Evolutionary conservation across 1,140 invertebrate genomes (phyloP), one percentile per base, ranked within the genome.

Genomic region (Phthorimaea operculella): DNA sequence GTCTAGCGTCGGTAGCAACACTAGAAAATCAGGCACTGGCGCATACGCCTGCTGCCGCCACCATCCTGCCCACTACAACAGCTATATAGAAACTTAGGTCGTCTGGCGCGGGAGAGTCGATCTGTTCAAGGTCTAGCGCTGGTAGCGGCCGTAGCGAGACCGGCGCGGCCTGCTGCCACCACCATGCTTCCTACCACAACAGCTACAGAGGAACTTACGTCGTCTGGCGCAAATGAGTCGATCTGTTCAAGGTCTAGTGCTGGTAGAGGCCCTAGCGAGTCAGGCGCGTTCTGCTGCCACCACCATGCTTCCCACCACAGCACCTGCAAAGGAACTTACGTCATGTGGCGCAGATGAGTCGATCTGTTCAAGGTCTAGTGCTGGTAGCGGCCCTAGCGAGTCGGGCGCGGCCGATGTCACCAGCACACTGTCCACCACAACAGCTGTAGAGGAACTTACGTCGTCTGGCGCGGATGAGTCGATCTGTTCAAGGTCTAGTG

Each of bases 401-500:
- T 66, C 74, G 8, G 66, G 49, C 1, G 68, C 33, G 0, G 76
- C n/a, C n/a, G n/a, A n/a, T n/a, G n/a, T n/a, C 11, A 64, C 59
- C 72, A 80, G 70, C 76, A 80, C 4, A 80, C 53, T 50, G 72
- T 74, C 77, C 75, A 80, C 74, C 74, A 80, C 79, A 82, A 80
- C 79, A 80, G 63, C 2, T 59, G 66, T 18, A 34, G 11, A 6
- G 6, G 3, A 49, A 69, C 74, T 76, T 57, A 83, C 79, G 33
- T 83, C 77, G 39, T 83, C 77, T 50, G 75, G 60, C 39, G 66
- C 58, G 16, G 70, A 57, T 0, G 65, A 59, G 51, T 78, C 79
- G 9, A 77, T 64, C 48, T 79, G 77, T 17, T 66, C 64, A 60
- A 79, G 71, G 60, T 83, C 79, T 49, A 74, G 28, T 69, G 39